Conservation (phyloP, 2,113 vertebrate species). For the Toxotes jaculatrix region DNA sequence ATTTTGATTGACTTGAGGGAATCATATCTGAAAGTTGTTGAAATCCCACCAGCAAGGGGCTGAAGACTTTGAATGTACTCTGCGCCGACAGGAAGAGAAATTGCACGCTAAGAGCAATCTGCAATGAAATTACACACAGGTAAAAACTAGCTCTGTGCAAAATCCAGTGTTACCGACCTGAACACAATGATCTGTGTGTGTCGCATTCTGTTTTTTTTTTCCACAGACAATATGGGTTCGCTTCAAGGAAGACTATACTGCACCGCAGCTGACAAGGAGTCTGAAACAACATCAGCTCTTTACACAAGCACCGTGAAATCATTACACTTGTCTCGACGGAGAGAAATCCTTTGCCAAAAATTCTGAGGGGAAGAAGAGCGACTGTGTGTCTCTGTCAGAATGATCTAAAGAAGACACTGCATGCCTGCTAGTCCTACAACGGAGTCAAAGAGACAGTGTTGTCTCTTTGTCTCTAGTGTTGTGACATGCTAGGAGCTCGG, state of each 20-base stretch:
- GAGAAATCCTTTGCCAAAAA: background rate
- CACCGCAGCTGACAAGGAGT: slow-evolving; percentile 2
- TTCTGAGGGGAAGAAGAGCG: background rate
- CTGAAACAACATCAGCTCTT: slow-evolving; percentile 26
- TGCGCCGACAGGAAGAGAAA: too few species aligned
- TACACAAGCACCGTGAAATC: slow-evolving; percentile 33
- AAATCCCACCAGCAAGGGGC: background rate
- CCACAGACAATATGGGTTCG: background rate
- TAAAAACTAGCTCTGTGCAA: background rate
- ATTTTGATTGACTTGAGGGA: background rate
- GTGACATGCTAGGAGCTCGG: background rate
- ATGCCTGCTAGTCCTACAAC: background rate
- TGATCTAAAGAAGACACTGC: slow-evolving; percentile 15
- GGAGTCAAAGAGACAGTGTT: background rate
- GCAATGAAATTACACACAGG: background rate
- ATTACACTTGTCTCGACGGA: slow-evolving; percentile 28
- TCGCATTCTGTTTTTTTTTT: background rate
- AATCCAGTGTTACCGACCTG: background rate
- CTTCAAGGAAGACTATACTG: background rate
- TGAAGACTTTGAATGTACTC: background rate
- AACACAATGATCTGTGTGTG: background rate
- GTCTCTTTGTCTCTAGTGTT: background rate
- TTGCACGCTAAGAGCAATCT: background rate
- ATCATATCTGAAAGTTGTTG: background rate
- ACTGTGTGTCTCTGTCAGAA: background rate